Conservation (phyloP, 2,888 invertebrate genomes). For the Saturnia pavonia region DNA sequence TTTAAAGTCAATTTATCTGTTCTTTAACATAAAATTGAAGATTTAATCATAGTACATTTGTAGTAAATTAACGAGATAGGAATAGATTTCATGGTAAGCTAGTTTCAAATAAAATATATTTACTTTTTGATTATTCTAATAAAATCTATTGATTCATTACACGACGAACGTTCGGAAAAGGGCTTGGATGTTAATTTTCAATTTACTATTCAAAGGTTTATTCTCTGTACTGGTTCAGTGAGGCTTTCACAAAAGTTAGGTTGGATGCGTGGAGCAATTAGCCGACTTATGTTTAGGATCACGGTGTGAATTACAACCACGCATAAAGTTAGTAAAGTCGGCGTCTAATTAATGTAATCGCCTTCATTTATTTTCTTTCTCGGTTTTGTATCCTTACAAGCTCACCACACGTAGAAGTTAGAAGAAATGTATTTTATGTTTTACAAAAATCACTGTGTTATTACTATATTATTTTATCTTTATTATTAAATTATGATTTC, state of each 20-base stretch:
- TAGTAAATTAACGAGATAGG: not conserved
- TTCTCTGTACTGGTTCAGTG: slow-evolving; percentile 25
- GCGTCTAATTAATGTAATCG: slow-evolving; percentile 47
- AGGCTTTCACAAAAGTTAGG: slow-evolving; percentile 31
- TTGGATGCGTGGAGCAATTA: slow-evolving; percentile 34
- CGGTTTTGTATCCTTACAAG: slow-evolving; percentile 26
- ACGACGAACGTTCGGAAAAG: not conserved
- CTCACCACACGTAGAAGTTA: not conserved
- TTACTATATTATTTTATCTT: not conserved
- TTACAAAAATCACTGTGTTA: not conserved
- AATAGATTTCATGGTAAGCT: not conserved
- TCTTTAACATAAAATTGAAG: not conserved
- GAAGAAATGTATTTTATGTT: not conserved
- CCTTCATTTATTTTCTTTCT: slow-evolving; percentile 37
- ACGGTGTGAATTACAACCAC: slow-evolving; percentile 34
- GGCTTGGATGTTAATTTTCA: not conserved
- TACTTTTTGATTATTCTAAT: not conserved
- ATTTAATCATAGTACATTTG: not conserved
- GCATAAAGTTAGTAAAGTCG: slow-evolving; percentile 37
- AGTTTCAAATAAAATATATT: not conserved
- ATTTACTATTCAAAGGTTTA: slow-evolving; percentile 1
- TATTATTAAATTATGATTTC: not conserved
- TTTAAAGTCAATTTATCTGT: not conserved
- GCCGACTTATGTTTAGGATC: slow-evolving; percentile 34
- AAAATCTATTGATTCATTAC: not conserved